Percentiles rank a stretch among this genome's conserved stretches.
These are phyloP conservation scores for Alethe castanea DNA, from an alignment of 2,113 vertebrate species.

Conservation along the genomic window DNA sequence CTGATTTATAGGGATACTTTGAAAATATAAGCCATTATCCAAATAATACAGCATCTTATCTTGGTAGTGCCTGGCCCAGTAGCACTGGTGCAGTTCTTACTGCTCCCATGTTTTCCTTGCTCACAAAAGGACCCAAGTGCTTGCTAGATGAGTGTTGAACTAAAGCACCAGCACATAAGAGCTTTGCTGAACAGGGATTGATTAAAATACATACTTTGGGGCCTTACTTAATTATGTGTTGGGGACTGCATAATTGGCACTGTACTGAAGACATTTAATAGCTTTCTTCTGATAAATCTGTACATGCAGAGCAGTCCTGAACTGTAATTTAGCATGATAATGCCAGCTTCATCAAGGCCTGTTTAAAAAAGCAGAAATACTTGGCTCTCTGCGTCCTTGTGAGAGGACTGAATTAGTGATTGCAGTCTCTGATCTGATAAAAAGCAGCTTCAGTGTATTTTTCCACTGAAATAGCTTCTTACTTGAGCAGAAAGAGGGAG, in stretches of 20 bases:
- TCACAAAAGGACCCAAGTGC: neutral
- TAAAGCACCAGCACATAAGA: neutral
- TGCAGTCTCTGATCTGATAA: neutral
- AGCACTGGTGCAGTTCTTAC: neutral
- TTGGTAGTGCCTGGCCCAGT: neutral
- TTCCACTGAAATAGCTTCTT: neutral
- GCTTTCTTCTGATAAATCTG: slow-evolving; percentile 5
- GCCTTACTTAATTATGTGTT: slow-evolving; percentile 44
- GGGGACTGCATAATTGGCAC: neutral
- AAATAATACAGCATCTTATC: neutral
- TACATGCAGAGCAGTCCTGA: neutral
- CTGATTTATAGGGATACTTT: neutral
- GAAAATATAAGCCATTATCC: neutral
- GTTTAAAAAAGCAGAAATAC: neutral
- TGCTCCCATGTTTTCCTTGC: neutral
- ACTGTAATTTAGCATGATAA: slow-evolving; percentile 3
- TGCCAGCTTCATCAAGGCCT: neutral
- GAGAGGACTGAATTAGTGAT: neutral
- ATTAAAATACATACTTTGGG: slow-evolving; percentile 45
- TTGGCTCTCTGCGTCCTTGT: neutral
- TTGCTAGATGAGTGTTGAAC: neutral
- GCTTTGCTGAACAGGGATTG: slow-evolving; percentile 13
- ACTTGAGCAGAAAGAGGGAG: neutral
- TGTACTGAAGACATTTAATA: neutral
- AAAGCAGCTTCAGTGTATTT: neutral